Percentiles rank a stretch among this genome's conserved stretches.
Evolutionary conservation across 1,140 invertebrate genomes (phyloP).

Genomic region (Nixonia krombeini): DNA sequence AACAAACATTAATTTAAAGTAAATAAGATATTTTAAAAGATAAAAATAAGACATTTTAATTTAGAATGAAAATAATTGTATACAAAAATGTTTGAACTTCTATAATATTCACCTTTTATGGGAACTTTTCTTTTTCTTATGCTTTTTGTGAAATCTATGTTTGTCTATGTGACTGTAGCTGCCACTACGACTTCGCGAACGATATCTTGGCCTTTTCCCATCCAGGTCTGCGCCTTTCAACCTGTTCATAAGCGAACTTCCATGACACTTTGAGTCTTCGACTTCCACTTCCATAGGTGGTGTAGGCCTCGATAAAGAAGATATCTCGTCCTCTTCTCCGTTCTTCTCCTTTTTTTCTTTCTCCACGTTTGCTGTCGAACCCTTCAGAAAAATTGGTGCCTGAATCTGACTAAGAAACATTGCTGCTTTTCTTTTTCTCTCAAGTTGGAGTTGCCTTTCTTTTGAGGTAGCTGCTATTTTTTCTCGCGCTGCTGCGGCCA

Average conservation of each 20-base stretch:
- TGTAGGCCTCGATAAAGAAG: conserved; percentile 57
- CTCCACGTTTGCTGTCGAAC: not conserved
- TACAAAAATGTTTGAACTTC: too few species aligned
- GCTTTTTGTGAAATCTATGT: conserved; percentile 61
- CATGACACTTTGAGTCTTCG: conserved; percentile 47
- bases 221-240: conserved; percentile 61
- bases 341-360: conserved; percentile 33
- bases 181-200: conserved; percentile 63
- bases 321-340: conserved; percentile 58
- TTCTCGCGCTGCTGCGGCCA: conserved; percentile 75
- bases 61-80: too few species aligned
- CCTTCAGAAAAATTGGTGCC: conserved; percentile 48
- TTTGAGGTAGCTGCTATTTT: conserved; percentile 74
- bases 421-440: conserved; percentile 78
- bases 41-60: too few species aligned
- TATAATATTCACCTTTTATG: conserved; percentile 62
- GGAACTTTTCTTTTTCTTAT: conserved; percentile 68
- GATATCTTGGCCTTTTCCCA: conserved; percentile 57
- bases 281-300: conserved; percentile 35
- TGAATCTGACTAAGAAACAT: conserved; percentile 77
- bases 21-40: conserved; percentile 7
- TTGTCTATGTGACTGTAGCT: conserved; percentile 55
- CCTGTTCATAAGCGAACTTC: conserved; percentile 61
- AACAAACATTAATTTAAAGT: conserved; percentile 4
- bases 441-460: conserved; percentile 80